phyloP scores from a whole-genome alignment of 2,888 invertebrate species.

The Chymomyza fuscimana region DNA sequence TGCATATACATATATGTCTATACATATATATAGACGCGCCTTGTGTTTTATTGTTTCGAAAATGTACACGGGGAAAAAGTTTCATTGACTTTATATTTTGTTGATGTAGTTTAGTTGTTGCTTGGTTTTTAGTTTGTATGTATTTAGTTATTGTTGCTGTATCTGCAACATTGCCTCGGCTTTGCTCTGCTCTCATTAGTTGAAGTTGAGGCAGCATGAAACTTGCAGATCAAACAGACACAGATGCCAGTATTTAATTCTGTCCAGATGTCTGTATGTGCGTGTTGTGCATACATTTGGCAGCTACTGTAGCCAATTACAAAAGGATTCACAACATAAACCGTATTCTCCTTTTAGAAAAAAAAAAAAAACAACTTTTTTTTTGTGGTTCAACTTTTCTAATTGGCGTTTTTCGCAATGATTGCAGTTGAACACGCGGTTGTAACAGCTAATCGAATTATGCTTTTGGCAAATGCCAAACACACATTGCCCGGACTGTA shows the following conservation, averaged over 20 bases:
- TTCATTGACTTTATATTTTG: constrained; percentile 46
- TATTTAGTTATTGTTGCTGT: constrained; percentile 3
- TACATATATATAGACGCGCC: constrained; percentile 29
- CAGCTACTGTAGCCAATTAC: constrained; percentile 26
- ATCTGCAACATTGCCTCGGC: constrained; percentile 17
- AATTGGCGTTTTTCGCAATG: constrained; percentile 69
- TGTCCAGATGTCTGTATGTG: neutral
- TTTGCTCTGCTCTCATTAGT: constrained; percentile 49
- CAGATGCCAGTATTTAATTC: constrained; percentile 21
- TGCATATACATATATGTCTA: no score
- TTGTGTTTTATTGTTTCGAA: constrained; percentile 32
- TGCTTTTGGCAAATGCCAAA: constrained; percentile 57
- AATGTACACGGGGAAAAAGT: constrained; percentile 43
- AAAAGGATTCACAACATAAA: constrained; percentile 18
- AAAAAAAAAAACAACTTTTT: neutral
- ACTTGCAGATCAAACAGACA: constrained; percentile 35
- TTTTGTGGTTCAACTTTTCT: constrained; percentile 45
- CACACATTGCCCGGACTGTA: neutral
- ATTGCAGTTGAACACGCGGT: constrained; percentile 68
- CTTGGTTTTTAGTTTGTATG: neutral
- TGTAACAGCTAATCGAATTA: constrained; percentile 71
- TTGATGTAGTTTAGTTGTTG: constrained; percentile 15
- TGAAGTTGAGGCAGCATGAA: constrained; percentile 34
- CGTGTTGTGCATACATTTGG: constrained; percentile 18
- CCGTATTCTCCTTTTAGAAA: neutral